A percentile compares a stretch with the other conserved stretches of the same genome.
Evolutionary conservation across 2,113 vertebrate genomes (phyloP).

Genomic region (Mus pahari): DNA sequence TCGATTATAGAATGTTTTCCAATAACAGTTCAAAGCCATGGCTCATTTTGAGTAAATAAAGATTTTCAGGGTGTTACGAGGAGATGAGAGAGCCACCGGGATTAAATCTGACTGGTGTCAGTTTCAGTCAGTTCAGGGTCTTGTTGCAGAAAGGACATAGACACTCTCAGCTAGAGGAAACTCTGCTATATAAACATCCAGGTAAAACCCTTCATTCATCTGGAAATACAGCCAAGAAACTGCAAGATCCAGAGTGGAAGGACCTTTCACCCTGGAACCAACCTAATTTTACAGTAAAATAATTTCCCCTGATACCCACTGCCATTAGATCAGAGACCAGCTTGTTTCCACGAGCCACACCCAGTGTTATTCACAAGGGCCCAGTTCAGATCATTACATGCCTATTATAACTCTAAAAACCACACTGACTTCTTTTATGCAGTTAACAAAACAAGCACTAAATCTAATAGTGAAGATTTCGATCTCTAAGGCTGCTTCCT

Average conservation of each 20-base stretch:
- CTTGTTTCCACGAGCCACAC: not conserved
- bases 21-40: not conserved
- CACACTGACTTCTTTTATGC: not conserved
- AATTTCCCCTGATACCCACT: not conserved
- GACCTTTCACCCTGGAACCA: not conserved
- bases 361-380: not conserved
- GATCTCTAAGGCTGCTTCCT: not conserved
- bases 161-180: not conserved
- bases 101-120: conserved; percentile 65
- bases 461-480: not conserved
- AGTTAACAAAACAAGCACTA: not conserved
- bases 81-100: not conserved
- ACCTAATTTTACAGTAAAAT: conserved; percentile 13
- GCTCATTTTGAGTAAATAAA: conserved; percentile 65
- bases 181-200: not conserved
- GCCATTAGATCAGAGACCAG: not conserved
- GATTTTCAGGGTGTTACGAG: conserved; percentile 22
- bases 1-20: not conserved
- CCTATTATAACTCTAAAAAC: not conserved
- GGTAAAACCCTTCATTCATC: not conserved
- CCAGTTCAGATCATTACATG: not conserved
- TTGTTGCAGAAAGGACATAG: not conserved
- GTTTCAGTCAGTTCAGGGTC: conserved; percentile 40
- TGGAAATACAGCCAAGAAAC: not conserved
- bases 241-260: not conserved